Conservation (phyloP, 2,888 invertebrate genomes). For the Anoplius nigerrimus region DNA sequence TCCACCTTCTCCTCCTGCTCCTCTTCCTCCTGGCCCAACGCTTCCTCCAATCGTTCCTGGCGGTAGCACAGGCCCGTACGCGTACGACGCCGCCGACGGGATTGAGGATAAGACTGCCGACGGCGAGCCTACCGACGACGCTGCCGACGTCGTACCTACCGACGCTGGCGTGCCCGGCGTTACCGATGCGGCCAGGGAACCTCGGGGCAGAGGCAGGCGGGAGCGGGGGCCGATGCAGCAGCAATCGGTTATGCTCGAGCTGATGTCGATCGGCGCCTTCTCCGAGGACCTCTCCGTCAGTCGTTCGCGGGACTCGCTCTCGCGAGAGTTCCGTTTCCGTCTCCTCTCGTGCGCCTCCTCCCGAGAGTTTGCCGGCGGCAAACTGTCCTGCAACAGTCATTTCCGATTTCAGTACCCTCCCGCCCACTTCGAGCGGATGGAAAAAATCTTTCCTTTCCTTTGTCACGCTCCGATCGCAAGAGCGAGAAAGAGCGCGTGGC, state of each 20-base stretch:
- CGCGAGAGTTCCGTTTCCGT: constrained; percentile 57
- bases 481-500: no score
- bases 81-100: constrained; percentile 34
- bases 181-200: constrained; percentile 35
- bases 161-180: constrained; percentile 30
- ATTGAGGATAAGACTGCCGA: no score
- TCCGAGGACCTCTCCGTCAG: constrained; percentile 56
- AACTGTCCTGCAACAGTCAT: constrained; percentile 58
- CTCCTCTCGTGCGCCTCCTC: constrained; percentile 57
- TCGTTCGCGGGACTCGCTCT: constrained; percentile 64
- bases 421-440: no score
- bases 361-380: constrained; percentile 59
- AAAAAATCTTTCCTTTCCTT: background rate
- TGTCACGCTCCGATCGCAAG: no score
- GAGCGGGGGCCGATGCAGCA: constrained; percentile 71
- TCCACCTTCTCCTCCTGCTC: constrained; percentile 31
- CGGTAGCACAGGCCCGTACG: constrained; percentile 8
- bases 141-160: constrained; percentile 23
- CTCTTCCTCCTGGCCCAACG: constrained; percentile 31
- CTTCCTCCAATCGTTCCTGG: constrained; percentile 31
- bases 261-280: constrained; percentile 45
- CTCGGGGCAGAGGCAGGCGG: constrained; percentile 63
- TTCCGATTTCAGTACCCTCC: no score
- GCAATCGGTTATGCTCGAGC: constrained; percentile 63
- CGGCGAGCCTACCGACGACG: constrained; percentile 33